Evolutionary conservation across 2,113 vertebrate genomes (phyloP).

Genomic region (Notarius quadriscutis): DNA sequence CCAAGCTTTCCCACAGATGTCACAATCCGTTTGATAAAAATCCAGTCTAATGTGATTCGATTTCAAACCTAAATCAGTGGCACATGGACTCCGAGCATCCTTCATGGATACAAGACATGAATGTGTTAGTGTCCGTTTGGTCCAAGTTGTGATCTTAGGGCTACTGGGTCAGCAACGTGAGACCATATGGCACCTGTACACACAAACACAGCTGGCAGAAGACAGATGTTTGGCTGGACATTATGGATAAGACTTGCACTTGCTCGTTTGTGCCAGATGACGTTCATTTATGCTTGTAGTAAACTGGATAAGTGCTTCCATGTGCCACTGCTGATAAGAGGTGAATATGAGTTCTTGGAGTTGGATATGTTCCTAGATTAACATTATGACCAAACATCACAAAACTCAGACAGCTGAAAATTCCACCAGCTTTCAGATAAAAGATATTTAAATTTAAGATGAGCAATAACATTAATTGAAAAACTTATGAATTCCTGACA

Average conservation of each 20-base stretch:
- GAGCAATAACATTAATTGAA: no score
- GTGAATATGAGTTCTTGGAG: neutral
- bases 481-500: neutral
- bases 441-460: neutral
- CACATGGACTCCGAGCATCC: conserved; percentile 7
- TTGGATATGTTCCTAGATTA: neutral
- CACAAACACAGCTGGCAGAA: neutral
- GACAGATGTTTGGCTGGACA: conserved; percentile 4
- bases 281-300: neutral
- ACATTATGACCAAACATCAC: neutral
- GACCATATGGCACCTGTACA: neutral
- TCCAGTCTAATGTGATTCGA: neutral
- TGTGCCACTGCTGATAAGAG: neutral
- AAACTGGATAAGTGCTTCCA: conserved; percentile 24
- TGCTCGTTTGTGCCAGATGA: neutral
- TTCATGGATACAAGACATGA: neutral
- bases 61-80: neutral
- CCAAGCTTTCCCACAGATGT: neutral
- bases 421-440: neutral
- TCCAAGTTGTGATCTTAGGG: neutral
- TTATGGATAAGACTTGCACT: neutral
- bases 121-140: neutral
- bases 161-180: neutral
- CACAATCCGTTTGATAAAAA: neutral
- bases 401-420: neutral